A percentile compares a stretch with the other conserved stretches of the same genome.
Evolutionary conservation across 2,113 vertebrate species (phyloP).

Genomic region (Trochalopteron elliotii): DNA sequence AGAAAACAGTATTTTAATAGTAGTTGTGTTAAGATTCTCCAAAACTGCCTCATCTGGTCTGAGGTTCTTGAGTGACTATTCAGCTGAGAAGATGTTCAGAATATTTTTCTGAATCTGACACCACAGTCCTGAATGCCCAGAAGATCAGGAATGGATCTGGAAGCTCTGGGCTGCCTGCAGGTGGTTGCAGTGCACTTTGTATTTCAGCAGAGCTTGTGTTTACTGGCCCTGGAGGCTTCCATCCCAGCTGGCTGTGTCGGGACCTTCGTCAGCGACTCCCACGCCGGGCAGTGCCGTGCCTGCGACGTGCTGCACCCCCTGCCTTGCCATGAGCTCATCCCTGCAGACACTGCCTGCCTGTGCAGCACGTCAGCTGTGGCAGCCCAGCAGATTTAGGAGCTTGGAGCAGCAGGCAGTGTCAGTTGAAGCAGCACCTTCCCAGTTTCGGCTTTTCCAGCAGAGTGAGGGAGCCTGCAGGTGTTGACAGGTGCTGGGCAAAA

Average conservation of each 20-base stretch:
- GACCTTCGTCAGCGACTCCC: not conserved
- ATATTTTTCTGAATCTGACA: not conserved
- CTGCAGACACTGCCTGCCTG: fast-evolving
- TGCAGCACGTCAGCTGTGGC: not conserved
- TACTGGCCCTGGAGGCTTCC: not conserved
- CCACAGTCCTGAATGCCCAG: not conserved
- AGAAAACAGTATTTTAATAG: not conserved
- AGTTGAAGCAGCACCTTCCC: not conserved
- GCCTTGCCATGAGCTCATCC: not conserved
- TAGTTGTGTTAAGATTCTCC: not conserved
- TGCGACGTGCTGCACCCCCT: not conserved
- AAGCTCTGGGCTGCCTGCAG: not conserved
- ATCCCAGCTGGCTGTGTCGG: not conserved
- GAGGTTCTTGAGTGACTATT: not conserved
- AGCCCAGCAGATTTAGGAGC: not conserved
- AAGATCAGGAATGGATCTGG: fast-evolving
- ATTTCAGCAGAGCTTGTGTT: not conserved
- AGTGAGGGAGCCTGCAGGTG: not conserved
- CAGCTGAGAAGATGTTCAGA: not conserved
- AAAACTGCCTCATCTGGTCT: not conserved
- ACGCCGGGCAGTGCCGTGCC: not conserved
- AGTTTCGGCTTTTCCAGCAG: not conserved
- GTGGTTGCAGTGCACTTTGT: not conserved
- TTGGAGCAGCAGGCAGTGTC: fast-evolving
- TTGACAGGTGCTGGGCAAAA: not conserved